These are phyloP conservation scores for Cataglyphis rosenhaueri DNA, from an alignment of 2,888 invertebrate species.

Conservation along the genomic window DNA sequence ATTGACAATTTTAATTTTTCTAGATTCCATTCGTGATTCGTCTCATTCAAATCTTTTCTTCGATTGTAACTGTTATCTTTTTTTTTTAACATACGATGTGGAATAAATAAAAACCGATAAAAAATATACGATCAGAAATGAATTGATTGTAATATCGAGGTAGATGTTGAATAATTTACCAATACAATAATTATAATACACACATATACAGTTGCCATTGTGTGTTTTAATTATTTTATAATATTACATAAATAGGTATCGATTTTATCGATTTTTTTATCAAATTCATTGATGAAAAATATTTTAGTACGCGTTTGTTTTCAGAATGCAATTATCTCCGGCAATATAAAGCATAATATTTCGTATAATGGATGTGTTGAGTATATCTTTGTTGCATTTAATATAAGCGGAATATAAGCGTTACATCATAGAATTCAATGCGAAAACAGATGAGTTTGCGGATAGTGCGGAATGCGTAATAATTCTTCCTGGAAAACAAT, in stretches of 20 bases:
- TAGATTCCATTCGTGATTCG: neutral
- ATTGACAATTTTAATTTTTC: neutral
- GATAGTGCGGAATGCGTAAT: neutral
- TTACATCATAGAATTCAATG: slow-evolving; percentile 24
- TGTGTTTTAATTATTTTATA: neutral
- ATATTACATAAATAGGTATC: neutral
- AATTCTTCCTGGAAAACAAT: slow-evolving; percentile 31
- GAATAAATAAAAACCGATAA: neutral
- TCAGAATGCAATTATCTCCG: slow-evolving; percentile 21
- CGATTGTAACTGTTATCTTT: neutral
- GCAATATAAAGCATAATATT: slow-evolving; percentile 19
- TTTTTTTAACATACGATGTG: neutral
- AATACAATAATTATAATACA: neutral
- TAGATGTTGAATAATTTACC: neutral
- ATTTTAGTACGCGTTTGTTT: neutral
- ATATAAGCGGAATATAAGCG: neutral
- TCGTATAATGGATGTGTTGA: slow-evolving; percentile 19
- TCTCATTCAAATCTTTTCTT: neutral
- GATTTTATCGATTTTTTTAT: neutral
- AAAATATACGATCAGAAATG: neutral
- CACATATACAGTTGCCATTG: neutral
- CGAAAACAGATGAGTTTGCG: slow-evolving; percentile 22
- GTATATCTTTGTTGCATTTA: slow-evolving; percentile 7
- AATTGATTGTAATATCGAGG: neutral
- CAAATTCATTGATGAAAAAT: neutral